Conservation (phyloP, 2,797 vertebrate species). For the Anas capensis region DNA sequence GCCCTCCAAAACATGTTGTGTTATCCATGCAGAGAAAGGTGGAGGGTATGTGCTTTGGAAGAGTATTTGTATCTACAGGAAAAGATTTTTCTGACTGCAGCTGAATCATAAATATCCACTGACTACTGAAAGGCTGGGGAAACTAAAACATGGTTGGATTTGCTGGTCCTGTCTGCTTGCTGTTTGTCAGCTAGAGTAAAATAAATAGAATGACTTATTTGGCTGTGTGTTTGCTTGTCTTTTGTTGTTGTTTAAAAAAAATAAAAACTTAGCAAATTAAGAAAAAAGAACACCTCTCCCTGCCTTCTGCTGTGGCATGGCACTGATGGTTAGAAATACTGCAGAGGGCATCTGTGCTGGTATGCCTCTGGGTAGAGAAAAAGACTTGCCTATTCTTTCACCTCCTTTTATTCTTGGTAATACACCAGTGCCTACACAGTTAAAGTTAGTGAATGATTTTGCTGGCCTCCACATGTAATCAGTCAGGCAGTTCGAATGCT, state of each 20-base stretch:
- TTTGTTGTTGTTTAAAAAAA: neutral
- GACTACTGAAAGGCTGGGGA: neutral
- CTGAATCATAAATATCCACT: neutral
- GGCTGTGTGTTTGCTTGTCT: neutral
- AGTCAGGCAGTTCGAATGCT: fast-evolving
- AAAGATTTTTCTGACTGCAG: neutral
- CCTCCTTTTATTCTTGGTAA: neutral
- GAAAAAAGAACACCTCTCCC: neutral
- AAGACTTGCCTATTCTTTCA: fast-evolving
- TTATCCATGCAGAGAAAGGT: neutral
- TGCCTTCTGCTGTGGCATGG: neutral
- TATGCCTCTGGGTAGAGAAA: neutral
- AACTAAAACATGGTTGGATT: neutral
- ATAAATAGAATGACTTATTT: neutral
- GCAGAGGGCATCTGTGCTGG: neutral
- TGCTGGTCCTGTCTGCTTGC: neutral
- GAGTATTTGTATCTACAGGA: neutral
- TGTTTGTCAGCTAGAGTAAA: neutral
- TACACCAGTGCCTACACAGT: neutral
- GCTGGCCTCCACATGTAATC: neutral
- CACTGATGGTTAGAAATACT: neutral
- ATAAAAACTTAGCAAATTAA: neutral
- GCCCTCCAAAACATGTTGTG: neutral
- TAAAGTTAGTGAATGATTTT: fast-evolving
- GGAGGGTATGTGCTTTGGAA: neutral